phyloP scores from a whole-genome alignment of 2,797 vertebrate species.

The Picus viridis region DNA sequence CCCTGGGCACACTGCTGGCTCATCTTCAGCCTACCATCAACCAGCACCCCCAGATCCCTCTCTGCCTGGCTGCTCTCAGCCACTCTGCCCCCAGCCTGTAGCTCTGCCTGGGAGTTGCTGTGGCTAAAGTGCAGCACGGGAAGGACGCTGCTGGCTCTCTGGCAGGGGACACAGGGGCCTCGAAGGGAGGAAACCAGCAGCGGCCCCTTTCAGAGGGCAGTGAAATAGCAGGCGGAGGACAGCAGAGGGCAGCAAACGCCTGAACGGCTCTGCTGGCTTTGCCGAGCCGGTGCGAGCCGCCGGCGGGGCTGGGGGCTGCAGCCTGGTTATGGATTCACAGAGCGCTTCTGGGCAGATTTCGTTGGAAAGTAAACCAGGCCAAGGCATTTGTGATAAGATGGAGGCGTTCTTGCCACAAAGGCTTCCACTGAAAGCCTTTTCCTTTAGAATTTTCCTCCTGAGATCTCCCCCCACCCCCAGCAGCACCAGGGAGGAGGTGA shows the following conservation, averaged over 20 bases:
- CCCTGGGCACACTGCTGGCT: too few species aligned
- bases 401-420: neutral
- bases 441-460: constrained; percentile 20
- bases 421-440: neutral
- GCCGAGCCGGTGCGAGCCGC: neutral
- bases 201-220: neutral
- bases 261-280: neutral
- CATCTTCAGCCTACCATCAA: too few species aligned
- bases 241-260: constrained; percentile 66
- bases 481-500: rapidly evolving
- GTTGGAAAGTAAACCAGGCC: neutral
- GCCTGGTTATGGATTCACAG: neutral
- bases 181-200: neutral
- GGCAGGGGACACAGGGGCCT: neutral
- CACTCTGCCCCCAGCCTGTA: too few species aligned
- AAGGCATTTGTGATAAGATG: neutral
- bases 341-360: neutral
- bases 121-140: neutral
- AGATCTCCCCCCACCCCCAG: neutral
- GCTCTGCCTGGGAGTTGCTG: too few species aligned
- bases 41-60: too few species aligned
- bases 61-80: too few species aligned
- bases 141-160: neutral
- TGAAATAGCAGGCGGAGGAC: constrained; percentile 33
- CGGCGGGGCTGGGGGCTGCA: neutral